Evolutionary conservation across 2,888 invertebrate genomes (phyloP).

Genomic region (Nasonovia ribisnigri): DNA sequence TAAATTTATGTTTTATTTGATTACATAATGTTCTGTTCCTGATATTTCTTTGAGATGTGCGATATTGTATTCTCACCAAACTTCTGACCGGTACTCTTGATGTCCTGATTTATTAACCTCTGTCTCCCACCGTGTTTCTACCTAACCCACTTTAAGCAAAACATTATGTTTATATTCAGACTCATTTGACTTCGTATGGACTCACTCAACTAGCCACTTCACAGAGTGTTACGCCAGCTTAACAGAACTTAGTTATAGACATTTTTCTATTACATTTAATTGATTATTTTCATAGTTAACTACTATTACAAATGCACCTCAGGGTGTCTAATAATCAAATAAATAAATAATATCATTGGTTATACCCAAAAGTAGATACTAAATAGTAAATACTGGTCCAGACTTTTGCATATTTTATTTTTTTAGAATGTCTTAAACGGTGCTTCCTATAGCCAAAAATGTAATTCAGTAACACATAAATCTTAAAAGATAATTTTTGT

Average conservation of each 20-base stretch:
- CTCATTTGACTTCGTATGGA: background rate
- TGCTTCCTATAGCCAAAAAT: background rate
- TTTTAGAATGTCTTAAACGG: background rate
- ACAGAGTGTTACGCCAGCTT: background rate
- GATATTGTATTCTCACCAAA: too few species aligned
- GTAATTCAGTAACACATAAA: background rate
- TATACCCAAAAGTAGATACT: background rate
- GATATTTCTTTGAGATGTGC: background rate
- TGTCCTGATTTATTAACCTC: background rate
- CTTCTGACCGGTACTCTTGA: background rate
- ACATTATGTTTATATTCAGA: background rate
- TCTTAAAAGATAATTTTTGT: background rate
- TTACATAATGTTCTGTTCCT: background rate
- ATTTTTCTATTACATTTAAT: background rate
- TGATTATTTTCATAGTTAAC: background rate
- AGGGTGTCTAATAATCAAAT: background rate
- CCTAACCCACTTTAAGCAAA: background rate
- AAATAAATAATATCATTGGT: background rate
- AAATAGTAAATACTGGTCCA: background rate
- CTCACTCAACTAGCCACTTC: background rate
- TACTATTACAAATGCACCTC: background rate
- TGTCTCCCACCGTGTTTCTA: background rate
- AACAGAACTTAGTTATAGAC: background rate
- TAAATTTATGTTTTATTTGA: background rate
- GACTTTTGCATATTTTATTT: background rate